A percentile compares a stretch with the other conserved stretches of the same genome.
Evolutionary conservation across 2,888 invertebrate genomes (phyloP).

Genomic region (Acrocyrtus sp.): DNA sequence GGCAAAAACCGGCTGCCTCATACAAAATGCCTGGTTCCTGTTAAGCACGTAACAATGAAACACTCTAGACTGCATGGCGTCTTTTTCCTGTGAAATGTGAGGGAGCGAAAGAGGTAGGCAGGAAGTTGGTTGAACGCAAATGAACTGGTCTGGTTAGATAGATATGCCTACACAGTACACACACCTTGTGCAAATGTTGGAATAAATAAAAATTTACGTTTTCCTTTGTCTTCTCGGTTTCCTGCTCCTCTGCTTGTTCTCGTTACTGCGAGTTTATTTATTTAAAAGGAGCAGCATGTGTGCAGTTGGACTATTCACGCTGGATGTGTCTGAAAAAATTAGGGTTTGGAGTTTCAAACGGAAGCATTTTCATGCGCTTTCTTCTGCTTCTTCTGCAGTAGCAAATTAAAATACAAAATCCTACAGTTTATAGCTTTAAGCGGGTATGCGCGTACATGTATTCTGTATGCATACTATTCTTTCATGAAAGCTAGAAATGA

Average conservation of each 20-base stretch:
- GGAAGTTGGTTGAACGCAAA: constrained; percentile 6
- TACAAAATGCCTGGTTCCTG: background rate
- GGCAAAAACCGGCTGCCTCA: background rate
- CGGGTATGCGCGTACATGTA: no score
- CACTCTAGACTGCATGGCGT: constrained; percentile 42
- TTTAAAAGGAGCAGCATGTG: background rate
- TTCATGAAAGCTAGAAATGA: no score
- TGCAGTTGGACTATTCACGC: background rate
- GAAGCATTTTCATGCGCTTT: no score
- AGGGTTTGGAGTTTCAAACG: no score
- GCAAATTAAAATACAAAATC: no score
- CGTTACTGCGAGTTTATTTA: background rate
- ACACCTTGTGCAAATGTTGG: background rate
- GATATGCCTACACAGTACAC: background rate
- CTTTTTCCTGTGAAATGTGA: constrained; percentile 34
- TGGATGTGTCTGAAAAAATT: background rate
- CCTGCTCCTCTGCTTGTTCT: no score
- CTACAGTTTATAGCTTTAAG: no score
- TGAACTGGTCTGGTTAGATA: background rate
- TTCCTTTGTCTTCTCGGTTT: no score
- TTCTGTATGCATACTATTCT: no score
- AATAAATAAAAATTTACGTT: background rate
- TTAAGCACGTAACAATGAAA: constrained; percentile 19
- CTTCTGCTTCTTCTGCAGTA: no score
- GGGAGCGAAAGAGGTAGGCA: constrained; percentile 6